Base-by-base conservation (phyloP, 1,140 invertebrate species). In the Lanistes nyassanus region DNA sequence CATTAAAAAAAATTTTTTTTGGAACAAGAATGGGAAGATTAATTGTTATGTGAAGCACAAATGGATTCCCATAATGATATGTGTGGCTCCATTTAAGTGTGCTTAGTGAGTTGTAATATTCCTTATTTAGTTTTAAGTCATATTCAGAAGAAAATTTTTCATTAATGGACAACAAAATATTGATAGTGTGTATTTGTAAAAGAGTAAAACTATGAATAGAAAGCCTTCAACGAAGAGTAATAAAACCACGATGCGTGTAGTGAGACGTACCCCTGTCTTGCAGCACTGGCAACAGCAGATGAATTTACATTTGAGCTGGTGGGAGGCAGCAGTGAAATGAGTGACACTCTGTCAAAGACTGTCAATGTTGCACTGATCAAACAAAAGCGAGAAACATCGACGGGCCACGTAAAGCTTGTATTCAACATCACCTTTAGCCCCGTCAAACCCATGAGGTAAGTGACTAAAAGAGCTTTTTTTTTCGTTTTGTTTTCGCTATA, bases 341-440 rank as follows among this genome's bases (percentile, higher is more conserved):
- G 79, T 36, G 76, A 84, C 16, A 74, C 81, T 34, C 36, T 89
- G 29, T 70, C 83, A 69, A 80, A 84, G 39, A 81, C 81, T 64
- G 80, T 88, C 3, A 81, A 83, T 39, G 58, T 89, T 31, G 80
- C 68, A 16, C 68, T 88, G 56, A 77, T 88, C 6, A 79, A 85
- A 60, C 80, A 86, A 78, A 82, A 85, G 47, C 79, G 86, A 65
- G 85, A 88, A 37, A 82, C 80, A 39, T 58, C 71, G 0, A 81
- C 83, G 64, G 88, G 88, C 7, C 77, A 88, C 7, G 87, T 89
- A 13, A 80, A 82, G 7, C 82, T 89, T 3, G 81, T 88, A 19
- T 89, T 88, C 70, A 84, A 88, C 75, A 75, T 89, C 56, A 80
- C 84, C 13, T 89, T 80, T 79, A 78, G 80, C 60, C 88, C 88